Percentiles rank a stretch among this genome's conserved stretches.
These are phyloP conservation scores for Acanthosoma haemorrhoidale DNA, from an alignment of 2,888 invertebrate genomes.

Conservation along the genomic window DNA sequence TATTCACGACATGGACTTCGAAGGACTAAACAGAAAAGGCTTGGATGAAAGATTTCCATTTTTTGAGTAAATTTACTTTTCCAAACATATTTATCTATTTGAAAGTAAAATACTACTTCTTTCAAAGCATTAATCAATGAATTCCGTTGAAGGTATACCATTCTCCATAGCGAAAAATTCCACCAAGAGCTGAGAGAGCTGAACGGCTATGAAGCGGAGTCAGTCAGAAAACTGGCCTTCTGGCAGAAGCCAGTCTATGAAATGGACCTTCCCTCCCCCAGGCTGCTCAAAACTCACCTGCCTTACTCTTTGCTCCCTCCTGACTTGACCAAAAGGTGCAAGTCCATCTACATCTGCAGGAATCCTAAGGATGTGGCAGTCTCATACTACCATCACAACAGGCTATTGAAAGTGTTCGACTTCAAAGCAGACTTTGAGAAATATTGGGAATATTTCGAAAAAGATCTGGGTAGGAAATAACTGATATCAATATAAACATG, in stretches of 20 bases:
- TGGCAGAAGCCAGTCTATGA: slow-evolving; percentile 34
- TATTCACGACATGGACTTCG: slow-evolving; percentile 67
- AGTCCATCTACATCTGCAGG: slow-evolving; percentile 75
- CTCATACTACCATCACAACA: slow-evolving; percentile 74
- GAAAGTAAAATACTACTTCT: not conserved
- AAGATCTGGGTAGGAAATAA: slow-evolving; percentile 49
- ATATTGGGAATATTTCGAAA: slow-evolving; percentile 63
- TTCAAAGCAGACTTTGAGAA: slow-evolving; percentile 62
- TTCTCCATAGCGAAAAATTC: slow-evolving; percentile 33
- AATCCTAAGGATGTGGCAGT: slow-evolving; percentile 82
- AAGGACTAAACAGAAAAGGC: slow-evolving; percentile 54
- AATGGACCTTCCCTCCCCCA: slow-evolving; percentile 26
- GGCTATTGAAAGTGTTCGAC: slow-evolving; percentile 62
- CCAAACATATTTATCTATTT: not conserved
- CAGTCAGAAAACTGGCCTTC: slow-evolving; percentile 13
- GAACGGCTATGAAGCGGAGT: slow-evolving; percentile 28
- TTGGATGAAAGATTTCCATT: slow-evolving; percentile 68
- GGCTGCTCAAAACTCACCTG: slow-evolving; percentile 56
- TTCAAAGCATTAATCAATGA: not conserved
- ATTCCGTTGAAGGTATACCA: slow-evolving; percentile 56
- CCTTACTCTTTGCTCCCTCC: slow-evolving; percentile 68
- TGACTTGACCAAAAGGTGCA: slow-evolving; percentile 50
- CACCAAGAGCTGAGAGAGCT: slow-evolving; percentile 32
- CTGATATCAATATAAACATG: not conserved
- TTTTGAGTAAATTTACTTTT: slow-evolving; percentile 60